Base-by-base conservation (phyloP, 2,888 invertebrate species). In the Dilophus febrilis region DNA sequence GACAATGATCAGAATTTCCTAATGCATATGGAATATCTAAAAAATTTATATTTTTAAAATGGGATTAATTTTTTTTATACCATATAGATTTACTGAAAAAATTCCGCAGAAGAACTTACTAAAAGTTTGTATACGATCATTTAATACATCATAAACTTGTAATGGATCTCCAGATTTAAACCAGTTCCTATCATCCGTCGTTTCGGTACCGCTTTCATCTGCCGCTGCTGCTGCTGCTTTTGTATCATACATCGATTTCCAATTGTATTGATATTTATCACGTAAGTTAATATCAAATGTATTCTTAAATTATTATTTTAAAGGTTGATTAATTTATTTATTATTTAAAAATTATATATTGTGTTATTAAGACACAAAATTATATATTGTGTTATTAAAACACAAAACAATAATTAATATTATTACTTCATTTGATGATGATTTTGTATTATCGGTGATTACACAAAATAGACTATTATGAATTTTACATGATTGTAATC, bases 401-500 rank as follows among this genome's bases (percentile, higher is more conserved):
- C n/a, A n/a, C n/a, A n/a, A n/a, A n/a, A n/a, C n/a, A n/a, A n/a
- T n/a, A n/a, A n/a, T n/a, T n/a, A n/a, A n/a, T n/a, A n/a, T n/a
- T n/a, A n/a, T n/a, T n/a, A n/a, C n/a, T n/a, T n/a, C n/a, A n/a
- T n/a, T n/a, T n/a, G n/a, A n/a, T n/a, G n/a, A n/a, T n/a, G n/a
- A n/a, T n/a, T n/a, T n/a, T n/a, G 13, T 13, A 16, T 31, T 26
- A 7, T 22, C 16, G 3, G 30, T 19, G 3, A 33, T 28, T 53
- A 62, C 53, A 45, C 62, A 63, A 11, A 62, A 44, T 54, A 61
- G 59, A 4, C 58, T 55, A 38, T 54, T 55, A 31, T 51, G 51
- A 7, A 54, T 44, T 32, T 55, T 50, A 37, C 62, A 62, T 0
- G 56, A 49, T 3, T 59, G 55, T 35, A 62, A 45, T 2, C 57